Percentiles rank a stretch among this genome's conserved stretches.
Conservation (phyloP, 2,888 invertebrate species). For the Harpagoxenus sublaevis region DNA sequence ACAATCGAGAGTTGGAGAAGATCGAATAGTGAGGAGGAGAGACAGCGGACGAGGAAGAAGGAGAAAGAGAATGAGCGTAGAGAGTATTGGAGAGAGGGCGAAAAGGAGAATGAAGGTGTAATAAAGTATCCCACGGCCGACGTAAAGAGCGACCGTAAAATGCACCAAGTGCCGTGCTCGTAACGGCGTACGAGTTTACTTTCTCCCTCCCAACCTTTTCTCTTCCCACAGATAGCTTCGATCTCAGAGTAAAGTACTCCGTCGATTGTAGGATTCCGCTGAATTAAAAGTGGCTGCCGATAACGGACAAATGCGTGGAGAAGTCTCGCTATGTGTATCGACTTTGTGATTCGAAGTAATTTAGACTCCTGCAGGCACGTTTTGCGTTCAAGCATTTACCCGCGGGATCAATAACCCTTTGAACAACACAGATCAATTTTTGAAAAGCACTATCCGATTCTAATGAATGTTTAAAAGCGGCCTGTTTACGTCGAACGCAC, state of each 20-base stretch:
- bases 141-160: slow-evolving; percentile 74
- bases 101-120: slow-evolving; percentile 55
- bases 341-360: slow-evolving; percentile 47
- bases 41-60: neutral
- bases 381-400: neutral
- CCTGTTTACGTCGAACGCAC: slow-evolving; percentile 16
- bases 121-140: slow-evolving; percentile 70
- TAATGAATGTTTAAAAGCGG: slow-evolving; percentile 33
- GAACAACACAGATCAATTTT: slow-evolving; percentile 9
- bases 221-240: slow-evolving; percentile 46
- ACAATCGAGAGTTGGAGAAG: slow-evolving; percentile 60
- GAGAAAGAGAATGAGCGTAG: slow-evolving; percentile 7
- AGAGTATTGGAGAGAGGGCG: slow-evolving; percentile 28
- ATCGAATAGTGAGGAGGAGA: slow-evolving; percentile 13
- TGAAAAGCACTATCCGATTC: slow-evolving; percentile 9
- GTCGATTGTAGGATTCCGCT: slow-evolving; percentile 64
- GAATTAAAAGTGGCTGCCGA: slow-evolving; percentile 68
- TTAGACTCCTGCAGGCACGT: slow-evolving; percentile 40
- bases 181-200: slow-evolving; percentile 69
- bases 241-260: slow-evolving; percentile 59
- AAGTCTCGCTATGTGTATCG: slow-evolving; percentile 22
- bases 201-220: neutral
- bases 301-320: slow-evolving; percentile 54
- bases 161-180: slow-evolving; percentile 65
- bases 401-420: slow-evolving; percentile 21